Evolutionary conservation across 2,113 vertebrate genomes (phyloP).

Genomic region (Capreolus pygargus): DNA sequence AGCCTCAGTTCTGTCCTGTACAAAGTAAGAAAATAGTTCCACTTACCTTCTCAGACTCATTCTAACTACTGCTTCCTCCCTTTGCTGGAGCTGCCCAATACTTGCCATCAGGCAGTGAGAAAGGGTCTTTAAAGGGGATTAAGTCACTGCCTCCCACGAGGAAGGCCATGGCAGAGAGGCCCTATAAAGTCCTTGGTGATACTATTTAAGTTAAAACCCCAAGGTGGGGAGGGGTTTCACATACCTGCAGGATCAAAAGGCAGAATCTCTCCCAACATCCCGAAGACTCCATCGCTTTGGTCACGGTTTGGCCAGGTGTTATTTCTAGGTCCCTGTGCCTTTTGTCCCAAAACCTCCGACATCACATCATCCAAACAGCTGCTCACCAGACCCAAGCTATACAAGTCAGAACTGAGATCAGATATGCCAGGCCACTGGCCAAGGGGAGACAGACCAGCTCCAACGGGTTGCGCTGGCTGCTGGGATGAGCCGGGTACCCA

Average conservation of each 20-base stretch:
- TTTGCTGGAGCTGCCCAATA: not conserved
- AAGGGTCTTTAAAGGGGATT: not conserved
- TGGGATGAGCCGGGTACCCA: conserved; percentile 89
- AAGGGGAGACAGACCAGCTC: conserved; percentile 89
- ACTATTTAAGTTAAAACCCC: not conserved
- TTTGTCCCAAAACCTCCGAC: conserved; percentile 97
- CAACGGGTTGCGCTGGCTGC: conserved; percentile 85
- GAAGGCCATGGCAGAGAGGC: not conserved
- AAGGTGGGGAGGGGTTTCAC: not conserved
- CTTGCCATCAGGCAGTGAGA: not conserved
- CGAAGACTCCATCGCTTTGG: conserved; percentile 95
- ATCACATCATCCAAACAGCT: conserved; percentile 98
- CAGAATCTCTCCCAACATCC: conserved; percentile 93
- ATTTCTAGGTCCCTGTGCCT: conserved; percentile 95
- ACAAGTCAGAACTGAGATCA: conserved; percentile 95
- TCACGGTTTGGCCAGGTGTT: conserved; percentile 99
- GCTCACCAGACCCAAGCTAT: conserved; percentile 97
- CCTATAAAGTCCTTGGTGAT: not conserved
- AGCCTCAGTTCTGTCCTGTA: not conserved
- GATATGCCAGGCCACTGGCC: conserved; percentile 93
- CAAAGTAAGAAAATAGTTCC: not conserved
- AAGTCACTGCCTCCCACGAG: not conserved
- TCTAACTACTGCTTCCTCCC: not conserved
- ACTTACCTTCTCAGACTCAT: not conserved
- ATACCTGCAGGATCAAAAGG: conserved; percentile 98